Conservation (phyloP, 2,888 invertebrate genomes). For the Dicranocentrus wangi region DNA sequence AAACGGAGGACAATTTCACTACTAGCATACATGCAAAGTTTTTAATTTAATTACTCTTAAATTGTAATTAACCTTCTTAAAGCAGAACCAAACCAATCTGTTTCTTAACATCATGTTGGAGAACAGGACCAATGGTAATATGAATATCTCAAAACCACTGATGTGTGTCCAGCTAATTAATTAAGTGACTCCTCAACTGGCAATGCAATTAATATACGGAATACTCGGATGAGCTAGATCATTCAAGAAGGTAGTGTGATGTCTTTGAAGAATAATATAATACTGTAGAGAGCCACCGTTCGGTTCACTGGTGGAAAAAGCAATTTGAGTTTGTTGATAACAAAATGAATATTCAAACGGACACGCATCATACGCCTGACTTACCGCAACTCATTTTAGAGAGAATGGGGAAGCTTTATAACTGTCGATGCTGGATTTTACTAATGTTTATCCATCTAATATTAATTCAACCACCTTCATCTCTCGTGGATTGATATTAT, state of each 20-base stretch:
- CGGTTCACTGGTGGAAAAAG: conserved; percentile 15
- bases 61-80: conserved; percentile 4
- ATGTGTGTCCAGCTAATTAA: conserved; percentile 43
- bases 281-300: too few species aligned
- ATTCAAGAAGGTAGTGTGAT: neutral
- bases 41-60: conserved; percentile 1
- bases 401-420: too few species aligned
- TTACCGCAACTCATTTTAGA: neutral
- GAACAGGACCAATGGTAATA: neutral
- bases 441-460: conserved; percentile 39
- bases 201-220: conserved; percentile 44
- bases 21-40: too few species aligned
- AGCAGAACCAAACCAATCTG: neutral
- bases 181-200: conserved; percentile 35
- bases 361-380: conserved; percentile 6
- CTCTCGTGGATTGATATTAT: conserved; percentile 24
- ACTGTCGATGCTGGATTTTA: conserved; percentile 12
- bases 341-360: conserved; percentile 56
- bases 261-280: too few species aligned
- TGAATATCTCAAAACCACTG: neutral
- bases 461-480: conserved; percentile 37
- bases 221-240: neutral
- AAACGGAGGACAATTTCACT: too few species aligned
- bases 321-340: conserved; percentile 9
- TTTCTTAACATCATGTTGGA: neutral